phyloP scores from a whole-genome alignment of 2,797 vertebrate genomes.

The Falco biarmicus region DNA sequence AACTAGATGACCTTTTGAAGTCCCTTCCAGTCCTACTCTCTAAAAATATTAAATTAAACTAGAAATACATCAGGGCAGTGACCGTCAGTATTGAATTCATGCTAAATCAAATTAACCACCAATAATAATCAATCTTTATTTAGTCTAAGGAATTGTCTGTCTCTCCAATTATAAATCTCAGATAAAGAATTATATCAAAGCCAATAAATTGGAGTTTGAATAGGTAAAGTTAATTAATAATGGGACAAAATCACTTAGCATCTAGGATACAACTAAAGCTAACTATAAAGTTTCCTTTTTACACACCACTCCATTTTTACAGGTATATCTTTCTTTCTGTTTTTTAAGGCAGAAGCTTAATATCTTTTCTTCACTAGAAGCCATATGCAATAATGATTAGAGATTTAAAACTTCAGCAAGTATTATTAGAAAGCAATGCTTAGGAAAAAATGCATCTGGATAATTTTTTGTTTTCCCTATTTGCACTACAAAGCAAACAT shows the following conservation, averaged over 20 bases:
- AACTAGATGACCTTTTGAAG: slow-evolving; percentile 16
- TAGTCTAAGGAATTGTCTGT: not conserved
- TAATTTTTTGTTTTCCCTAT: not conserved
- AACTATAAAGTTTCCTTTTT: not conserved
- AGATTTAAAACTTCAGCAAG: not conserved
- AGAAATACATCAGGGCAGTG: slow-evolving; percentile 2
- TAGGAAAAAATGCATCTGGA: not conserved
- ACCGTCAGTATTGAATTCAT: slow-evolving; percentile 1
- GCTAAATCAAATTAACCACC: slow-evolving; percentile 45
- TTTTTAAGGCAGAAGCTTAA: not conserved
- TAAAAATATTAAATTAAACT: slow-evolving; percentile 40
- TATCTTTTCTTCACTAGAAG: not conserved
- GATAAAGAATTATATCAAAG: not conserved
- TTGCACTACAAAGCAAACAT: not conserved
- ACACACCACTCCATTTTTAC: not conserved
- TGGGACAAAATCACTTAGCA: not conserved
- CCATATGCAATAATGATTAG: not conserved
- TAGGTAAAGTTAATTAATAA: slow-evolving; percentile 20
- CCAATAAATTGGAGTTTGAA: slow-evolving; percentile 17
- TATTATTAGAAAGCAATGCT: not conserved
- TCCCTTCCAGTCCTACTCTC: not conserved
- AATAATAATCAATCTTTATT: slow-evolving; percentile 56
- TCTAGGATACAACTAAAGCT: not conserved
- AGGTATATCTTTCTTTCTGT: not conserved
- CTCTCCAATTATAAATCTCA: slow-evolving; percentile 27